Evolutionary conservation across 1,140 invertebrate species (phyloP).

Genomic region (Diabrotica virgifera): DNA sequence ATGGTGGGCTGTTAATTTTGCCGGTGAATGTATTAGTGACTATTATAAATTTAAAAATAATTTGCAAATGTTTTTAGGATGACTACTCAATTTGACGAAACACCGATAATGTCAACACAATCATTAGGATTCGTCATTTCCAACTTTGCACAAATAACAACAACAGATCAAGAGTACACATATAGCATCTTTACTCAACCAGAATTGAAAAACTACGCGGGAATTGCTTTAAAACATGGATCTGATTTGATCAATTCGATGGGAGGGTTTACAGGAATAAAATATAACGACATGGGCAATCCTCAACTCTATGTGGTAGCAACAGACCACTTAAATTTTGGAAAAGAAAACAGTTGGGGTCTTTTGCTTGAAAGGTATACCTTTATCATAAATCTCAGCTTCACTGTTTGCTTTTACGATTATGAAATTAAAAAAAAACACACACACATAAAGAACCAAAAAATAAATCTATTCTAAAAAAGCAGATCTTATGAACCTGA

Average conservation of each 20-base stretch:
- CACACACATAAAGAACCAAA: too few species aligned
- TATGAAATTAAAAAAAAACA: too few species aligned
- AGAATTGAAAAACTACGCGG: background rate
- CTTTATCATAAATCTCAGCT: too few species aligned
- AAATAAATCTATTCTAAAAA: too few species aligned
- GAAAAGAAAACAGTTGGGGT: slow-evolving; percentile 89
- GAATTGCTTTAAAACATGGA: background rate
- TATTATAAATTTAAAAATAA: too few species aligned
- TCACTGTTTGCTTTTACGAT: too few species aligned
- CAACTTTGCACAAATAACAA: background rate
- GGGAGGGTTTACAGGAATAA: slow-evolving; percentile 46
- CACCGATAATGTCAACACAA: background rate
- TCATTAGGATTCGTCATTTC: slow-evolving; percentile 4
- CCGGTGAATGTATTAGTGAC: too few species aligned
- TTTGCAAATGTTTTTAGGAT: too few species aligned
- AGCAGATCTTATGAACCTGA: too few species aligned
- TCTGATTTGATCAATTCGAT: background rate
- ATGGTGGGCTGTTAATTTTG: too few species aligned
- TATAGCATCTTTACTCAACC: background rate
- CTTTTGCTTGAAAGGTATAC: slow-evolving; percentile 53
- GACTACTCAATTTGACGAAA: background rate
- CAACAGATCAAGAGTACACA: background rate
- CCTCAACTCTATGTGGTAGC: slow-evolving; percentile 61
- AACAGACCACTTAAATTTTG: slow-evolving; percentile 77
- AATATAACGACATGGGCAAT: slow-evolving; percentile 41